Base-by-base conservation (phyloP, 1,140 invertebrate genomes). In the Zaprionus nigranus region DNA sequence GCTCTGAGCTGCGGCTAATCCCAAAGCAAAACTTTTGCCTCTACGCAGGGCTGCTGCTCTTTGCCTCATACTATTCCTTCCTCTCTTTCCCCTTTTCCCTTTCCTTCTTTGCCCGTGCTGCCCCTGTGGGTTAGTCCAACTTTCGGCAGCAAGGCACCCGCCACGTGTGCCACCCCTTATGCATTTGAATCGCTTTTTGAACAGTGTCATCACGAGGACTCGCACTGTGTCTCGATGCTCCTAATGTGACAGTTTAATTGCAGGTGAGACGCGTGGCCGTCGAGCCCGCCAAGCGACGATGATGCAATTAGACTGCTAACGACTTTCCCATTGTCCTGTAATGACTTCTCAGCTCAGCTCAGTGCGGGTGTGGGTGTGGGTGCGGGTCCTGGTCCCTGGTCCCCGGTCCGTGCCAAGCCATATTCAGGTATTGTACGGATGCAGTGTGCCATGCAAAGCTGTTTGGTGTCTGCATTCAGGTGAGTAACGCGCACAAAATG, bases 211-310 rank as follows among this genome's bases (percentile, higher is more conserved):
- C 86, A 11, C 28, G 24, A 62, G 28, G 34, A 63, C 60, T 63
- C 46, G 40, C 26, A 28, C 40, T 6, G 6, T n/a, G 17, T 22
- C 34, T 28, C 38, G 58, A 38, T 83, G 64, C 71, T 64, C 64
- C 78, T 87, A 90, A 91, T 90, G 86, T 91, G 90, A 91, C 90
- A 91, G 67, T 83, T 91, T 91, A 91, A 91, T 91, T 91, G 90
- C 90, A 91, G 90, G 90, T 91, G 90, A 91, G 85, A 88, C 69
- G 90, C 90, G 88, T 91, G 88, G 56, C 79, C 53, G 22, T 56
- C 30, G 30, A 17, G 43, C 73, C 24, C 70, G 64, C 76, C 61
- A 77, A 80, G 73, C 77, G 72, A 28, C 77, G 78, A 57, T 87
- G 84, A 87, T 87, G 81, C 85, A 88, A 88, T 88, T 88, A 88